Conservation (phyloP, 2,797 vertebrate genomes). For the Ataeniobius toweri region DNA sequence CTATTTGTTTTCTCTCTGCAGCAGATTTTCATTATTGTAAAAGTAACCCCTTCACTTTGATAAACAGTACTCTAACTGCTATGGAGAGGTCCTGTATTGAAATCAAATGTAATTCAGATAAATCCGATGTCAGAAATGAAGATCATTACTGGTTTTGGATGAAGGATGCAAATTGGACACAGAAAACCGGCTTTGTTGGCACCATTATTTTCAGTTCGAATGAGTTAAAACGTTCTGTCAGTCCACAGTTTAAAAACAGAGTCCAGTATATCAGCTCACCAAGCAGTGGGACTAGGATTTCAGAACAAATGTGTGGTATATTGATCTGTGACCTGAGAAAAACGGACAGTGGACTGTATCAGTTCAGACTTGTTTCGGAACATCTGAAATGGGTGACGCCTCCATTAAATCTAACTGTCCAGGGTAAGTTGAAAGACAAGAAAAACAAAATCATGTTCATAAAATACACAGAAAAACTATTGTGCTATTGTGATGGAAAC, state of each 20-base stretch:
- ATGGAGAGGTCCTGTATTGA: slow-evolving; percentile 67
- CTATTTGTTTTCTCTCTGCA: slow-evolving; percentile 7
- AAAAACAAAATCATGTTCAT: background rate
- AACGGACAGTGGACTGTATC: slow-evolving; percentile 63
- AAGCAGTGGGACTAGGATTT: fast-evolving
- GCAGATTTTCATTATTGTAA: fast-evolving
- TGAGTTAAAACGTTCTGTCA: fast-evolving
- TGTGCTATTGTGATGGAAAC: background rate
- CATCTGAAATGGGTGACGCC: fast-evolving
- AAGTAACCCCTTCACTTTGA: fast-evolving
- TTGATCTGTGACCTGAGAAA: slow-evolving; percentile 56
- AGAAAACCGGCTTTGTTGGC: fast-evolving
- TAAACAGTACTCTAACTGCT: fast-evolving
- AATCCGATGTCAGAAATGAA: fast-evolving
- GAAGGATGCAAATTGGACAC: slow-evolving; percentile 16
- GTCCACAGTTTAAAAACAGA: slow-evolving; percentile 37
- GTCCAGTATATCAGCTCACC: background rate
- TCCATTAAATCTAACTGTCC: slow-evolving; percentile 8
- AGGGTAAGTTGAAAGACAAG: slow-evolving; percentile 39
- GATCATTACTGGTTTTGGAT: slow-evolving; percentile 57
- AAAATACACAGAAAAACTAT: background rate
- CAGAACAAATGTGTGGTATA: slow-evolving; percentile 1
- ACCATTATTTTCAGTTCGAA: slow-evolving; percentile 51
- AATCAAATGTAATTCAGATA: background rate
- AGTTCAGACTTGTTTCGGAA: slow-evolving; percentile 30